Percentiles rank a stretch among this genome's conserved stretches.
These are phyloP conservation scores for Dicranocentrus wangi DNA, from an alignment of 2,888 invertebrate species.

Conservation along the genomic window DNA sequence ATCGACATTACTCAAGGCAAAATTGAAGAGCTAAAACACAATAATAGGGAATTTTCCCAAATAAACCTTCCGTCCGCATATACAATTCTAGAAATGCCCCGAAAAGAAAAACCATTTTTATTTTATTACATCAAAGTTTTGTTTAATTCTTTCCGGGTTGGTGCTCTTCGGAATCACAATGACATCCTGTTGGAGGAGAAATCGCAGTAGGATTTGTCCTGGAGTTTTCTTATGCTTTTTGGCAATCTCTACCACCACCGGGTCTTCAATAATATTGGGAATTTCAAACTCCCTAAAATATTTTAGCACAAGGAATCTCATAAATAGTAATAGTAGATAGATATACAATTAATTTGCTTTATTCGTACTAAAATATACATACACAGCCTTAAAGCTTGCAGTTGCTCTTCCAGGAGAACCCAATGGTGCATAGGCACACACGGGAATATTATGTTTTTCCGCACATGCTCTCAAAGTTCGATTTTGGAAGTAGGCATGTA, in stretches of 20 bases:
- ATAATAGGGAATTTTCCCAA: background rate
- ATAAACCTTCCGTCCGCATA: too few relatives aligned
- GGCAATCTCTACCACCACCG: constrained; percentile 74
- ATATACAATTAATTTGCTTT: too few relatives aligned
- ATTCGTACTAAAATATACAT: constrained; percentile 37
- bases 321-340: background rate
- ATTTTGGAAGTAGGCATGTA: constrained; percentile 87
- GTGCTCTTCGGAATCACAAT: constrained; percentile 90
- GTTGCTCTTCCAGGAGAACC: constrained; percentile 41
- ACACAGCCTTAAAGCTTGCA: constrained; percentile 6
- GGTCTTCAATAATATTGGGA: constrained; percentile 73
- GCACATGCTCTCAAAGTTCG: constrained; percentile 79
- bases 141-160: constrained; percentile 81
- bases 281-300: constrained; percentile 30
- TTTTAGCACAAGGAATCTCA: background rate
- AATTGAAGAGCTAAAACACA: constrained; percentile 79
- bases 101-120: too few relatives aligned
- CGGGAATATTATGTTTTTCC: constrained; percentile 79
- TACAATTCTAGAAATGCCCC: too few relatives aligned
- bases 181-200: constrained; percentile 83
- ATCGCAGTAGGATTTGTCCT: constrained; percentile 85
- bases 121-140: constrained; percentile 81
- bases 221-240: constrained; percentile 80
- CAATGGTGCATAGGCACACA: constrained; percentile 85
- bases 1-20: constrained; percentile 80